Evolutionary conservation across 1,140 invertebrate genomes (phyloP).

Genomic region (Akabosia matsudoensis): DNA sequence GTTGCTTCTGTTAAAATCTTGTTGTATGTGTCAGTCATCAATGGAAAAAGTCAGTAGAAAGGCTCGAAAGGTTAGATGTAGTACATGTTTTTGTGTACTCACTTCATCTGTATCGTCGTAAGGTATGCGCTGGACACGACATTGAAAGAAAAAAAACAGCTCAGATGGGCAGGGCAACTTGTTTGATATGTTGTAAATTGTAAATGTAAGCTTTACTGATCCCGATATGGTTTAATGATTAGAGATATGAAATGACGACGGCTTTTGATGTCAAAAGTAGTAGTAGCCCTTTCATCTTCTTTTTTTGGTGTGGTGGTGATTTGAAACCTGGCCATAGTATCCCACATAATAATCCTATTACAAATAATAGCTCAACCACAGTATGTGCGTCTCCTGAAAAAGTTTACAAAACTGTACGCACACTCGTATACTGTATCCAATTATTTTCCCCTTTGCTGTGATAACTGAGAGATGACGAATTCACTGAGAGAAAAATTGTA

Average conservation of each 20-base stretch:
- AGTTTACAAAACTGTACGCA: not conserved
- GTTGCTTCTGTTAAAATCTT: not conserved
- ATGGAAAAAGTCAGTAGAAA: not conserved
- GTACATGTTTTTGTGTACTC: not conserved
- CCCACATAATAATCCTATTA: slow-evolving; percentile 1
- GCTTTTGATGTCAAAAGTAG: not conserved
- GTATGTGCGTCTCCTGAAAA: not conserved
- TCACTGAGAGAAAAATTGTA: too few relatives aligned
- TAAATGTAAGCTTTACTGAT: not conserved
- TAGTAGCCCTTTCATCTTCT: not conserved
- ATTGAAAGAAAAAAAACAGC: not conserved
- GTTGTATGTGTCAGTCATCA: not conserved
- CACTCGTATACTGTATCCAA: not conserved
- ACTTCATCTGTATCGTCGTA: not conserved
- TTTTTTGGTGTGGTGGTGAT: not conserved
- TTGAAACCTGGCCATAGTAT: not conserved
- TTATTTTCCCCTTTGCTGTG: too few relatives aligned
- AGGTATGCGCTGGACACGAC: not conserved
- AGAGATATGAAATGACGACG: not conserved
- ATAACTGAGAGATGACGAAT: too few relatives aligned
- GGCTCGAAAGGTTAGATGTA: not conserved
- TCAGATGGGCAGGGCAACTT: not conserved
- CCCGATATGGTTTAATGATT: not conserved
- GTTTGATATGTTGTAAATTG: not conserved
- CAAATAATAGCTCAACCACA: not conserved